Percentiles rank a stretch among this genome's conserved stretches.
phyloP scores from a whole-genome alignment of 2,888 invertebrate species.

The Tuta absoluta region DNA sequence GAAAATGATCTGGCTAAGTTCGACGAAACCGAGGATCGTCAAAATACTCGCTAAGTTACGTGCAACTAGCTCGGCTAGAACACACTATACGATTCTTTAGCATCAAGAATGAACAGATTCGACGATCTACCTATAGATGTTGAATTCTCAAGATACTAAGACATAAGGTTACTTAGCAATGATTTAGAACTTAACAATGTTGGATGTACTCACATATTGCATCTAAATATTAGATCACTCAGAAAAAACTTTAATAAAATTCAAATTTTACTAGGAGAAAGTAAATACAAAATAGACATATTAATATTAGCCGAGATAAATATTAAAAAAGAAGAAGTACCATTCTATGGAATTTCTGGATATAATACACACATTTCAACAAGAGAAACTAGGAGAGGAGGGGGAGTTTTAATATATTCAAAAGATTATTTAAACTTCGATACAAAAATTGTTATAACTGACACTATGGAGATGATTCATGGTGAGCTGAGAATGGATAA shows the following conservation, averaged over 20 bases:
- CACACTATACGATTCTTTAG: conserved; percentile 7
- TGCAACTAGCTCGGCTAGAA: background rate
- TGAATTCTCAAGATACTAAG: conserved; percentile 14
- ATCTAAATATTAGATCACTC: conserved; percentile 23
- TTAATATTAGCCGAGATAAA: conserved; percentile 22
- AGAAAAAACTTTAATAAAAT: conserved; percentile 25
- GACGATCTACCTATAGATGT: background rate
- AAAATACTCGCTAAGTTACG: background rate
- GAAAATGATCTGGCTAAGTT: background rate
- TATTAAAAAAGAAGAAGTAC: conserved; percentile 19
- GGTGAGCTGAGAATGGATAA: background rate
- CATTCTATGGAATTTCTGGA: conserved; percentile 9
- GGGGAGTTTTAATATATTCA: conserved; percentile 9
- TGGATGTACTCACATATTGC: conserved; percentile 7
- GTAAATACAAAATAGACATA: background rate
- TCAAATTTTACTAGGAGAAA: conserved; percentile 2
- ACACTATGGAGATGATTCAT: background rate
- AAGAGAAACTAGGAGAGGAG: conserved; percentile 10
- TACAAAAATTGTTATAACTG: background rate
- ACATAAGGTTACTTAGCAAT: background rate
- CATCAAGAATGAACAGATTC: background rate
- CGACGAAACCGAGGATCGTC: background rate
- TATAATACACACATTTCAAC: conserved; percentile 9
- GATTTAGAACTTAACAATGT: background rate
- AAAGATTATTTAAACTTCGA: background rate